phyloP scores from a whole-genome alignment of 2,888 invertebrate genomes.

The Monoplex corrugatus region DNA sequence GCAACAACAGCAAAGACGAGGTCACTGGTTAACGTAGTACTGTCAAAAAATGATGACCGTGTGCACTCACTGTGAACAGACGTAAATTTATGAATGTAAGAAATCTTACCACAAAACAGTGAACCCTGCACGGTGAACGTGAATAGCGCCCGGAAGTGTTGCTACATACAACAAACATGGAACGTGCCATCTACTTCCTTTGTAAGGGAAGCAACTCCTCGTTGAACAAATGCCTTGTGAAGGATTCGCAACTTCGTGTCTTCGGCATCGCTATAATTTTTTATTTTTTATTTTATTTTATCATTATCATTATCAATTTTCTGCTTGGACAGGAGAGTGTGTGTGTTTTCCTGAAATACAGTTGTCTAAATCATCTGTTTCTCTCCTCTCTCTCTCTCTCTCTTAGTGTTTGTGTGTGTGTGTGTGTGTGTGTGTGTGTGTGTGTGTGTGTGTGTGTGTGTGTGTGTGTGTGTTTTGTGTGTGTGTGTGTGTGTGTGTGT shows the following conservation, averaged over 20 bases:
- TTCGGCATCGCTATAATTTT: neutral
- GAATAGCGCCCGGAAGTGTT: slow-evolving; percentile 50
- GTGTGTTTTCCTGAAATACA: neutral
- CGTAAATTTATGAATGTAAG: no score
- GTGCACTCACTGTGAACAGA: no score
- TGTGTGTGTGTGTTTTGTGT: slow-evolving; percentile 17
- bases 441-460: slow-evolving; percentile 22
- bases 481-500: neutral
- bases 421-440: slow-evolving; percentile 16
- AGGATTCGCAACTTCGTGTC: neutral
- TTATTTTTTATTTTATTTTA: neutral
- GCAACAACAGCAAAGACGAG: no score
- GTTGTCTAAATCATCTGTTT: no score
- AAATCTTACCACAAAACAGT: no score
- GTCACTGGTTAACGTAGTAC: no score
- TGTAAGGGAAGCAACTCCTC: neutral
- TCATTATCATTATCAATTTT: neutral
- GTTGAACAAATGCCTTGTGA: no score
- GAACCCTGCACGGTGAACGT: no score
- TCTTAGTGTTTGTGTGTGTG: neutral
- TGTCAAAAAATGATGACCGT: no score
- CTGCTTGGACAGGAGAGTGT: neutral
- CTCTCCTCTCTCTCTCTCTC: no score
- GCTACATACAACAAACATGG: slow-evolving; percentile 54
- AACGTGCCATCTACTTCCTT: slow-evolving; percentile 25